Conservation (phyloP, 2,113 vertebrate species). For the Pygoscelis antarcticus region DNA sequence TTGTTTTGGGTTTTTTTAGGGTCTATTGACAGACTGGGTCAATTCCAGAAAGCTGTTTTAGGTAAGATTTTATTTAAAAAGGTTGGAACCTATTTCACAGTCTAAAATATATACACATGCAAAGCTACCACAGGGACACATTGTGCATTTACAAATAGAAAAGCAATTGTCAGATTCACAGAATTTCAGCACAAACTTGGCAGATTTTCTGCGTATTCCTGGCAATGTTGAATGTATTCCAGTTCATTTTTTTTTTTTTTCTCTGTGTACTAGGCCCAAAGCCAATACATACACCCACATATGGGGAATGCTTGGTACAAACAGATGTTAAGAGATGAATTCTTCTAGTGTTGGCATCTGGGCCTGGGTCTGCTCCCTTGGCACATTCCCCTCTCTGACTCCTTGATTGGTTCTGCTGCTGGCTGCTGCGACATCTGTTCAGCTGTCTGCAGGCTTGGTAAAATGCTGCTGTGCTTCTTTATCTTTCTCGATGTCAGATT, state of each 20-base stretch:
- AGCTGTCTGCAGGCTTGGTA: constrained; percentile 35
- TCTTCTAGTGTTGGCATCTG: constrained; percentile 45
- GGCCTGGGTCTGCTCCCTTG: constrained; percentile 13
- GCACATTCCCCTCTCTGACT: constrained; percentile 16
- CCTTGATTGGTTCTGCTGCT: constrained; percentile 51
- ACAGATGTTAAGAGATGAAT: constrained; percentile 61
- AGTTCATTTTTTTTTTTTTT: background rate
- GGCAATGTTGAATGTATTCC: background rate
- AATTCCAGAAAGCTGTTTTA: background rate
- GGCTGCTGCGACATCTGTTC: constrained; percentile 61
- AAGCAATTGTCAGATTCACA: background rate
- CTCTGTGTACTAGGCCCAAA: background rate
- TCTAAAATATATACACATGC: background rate
- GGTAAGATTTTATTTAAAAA: background rate
- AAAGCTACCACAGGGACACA: background rate
- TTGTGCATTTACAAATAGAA: background rate
- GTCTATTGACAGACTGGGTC: background rate
- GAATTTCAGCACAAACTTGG: background rate
- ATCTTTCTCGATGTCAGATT: constrained; percentile 19
- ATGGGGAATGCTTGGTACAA: constrained; percentile 36
- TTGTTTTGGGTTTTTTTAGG: background rate
- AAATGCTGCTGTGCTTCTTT: constrained; percentile 49
- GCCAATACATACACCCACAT: constrained; percentile 20
- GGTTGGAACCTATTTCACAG: background rate
- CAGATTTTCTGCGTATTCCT: background rate